Conservation (phyloP, 2,113 vertebrate species). For the Crotalus horridus region DNA sequence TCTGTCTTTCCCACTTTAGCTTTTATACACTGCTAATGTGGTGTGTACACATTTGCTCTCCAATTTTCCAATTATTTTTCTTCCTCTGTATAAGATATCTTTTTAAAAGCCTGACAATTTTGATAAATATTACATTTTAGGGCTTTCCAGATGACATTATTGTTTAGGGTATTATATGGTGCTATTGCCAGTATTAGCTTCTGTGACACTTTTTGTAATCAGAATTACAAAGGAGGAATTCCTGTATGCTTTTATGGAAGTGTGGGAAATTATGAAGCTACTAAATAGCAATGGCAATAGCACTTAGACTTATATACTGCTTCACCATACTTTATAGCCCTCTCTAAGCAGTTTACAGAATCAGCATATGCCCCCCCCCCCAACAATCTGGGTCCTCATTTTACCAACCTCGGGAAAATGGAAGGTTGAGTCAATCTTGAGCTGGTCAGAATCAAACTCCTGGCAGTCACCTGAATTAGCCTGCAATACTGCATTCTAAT, state of each 20-base stretch:
- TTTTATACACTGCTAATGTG: not conserved
- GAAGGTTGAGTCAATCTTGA: too few relatives aligned
- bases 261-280: not conserved
- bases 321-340: too few relatives aligned
- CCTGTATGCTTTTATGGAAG: not conserved
- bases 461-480: too few relatives aligned
- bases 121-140: not conserved
- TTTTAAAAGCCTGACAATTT: not conserved
- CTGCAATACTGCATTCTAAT: too few relatives aligned
- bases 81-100: not conserved
- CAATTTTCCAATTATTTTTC: not conserved
- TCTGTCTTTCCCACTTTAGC: not conserved
- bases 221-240: not conserved
- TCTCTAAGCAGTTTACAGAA: too few relatives aligned
- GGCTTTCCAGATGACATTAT: not conserved
- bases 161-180: not conserved
- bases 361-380: too few relatives aligned
- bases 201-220: not conserved
- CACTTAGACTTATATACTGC: too few relatives aligned
- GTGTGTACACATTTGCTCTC: not conserved
- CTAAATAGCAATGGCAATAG: too few relatives aligned
- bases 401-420: too few relatives aligned
- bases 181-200: not conserved
- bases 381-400: too few relatives aligned
- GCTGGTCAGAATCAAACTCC: too few relatives aligned